phyloP scores from a whole-genome alignment of 2,888 invertebrate genomes.

The Diaprepes abbreviatus region DNA sequence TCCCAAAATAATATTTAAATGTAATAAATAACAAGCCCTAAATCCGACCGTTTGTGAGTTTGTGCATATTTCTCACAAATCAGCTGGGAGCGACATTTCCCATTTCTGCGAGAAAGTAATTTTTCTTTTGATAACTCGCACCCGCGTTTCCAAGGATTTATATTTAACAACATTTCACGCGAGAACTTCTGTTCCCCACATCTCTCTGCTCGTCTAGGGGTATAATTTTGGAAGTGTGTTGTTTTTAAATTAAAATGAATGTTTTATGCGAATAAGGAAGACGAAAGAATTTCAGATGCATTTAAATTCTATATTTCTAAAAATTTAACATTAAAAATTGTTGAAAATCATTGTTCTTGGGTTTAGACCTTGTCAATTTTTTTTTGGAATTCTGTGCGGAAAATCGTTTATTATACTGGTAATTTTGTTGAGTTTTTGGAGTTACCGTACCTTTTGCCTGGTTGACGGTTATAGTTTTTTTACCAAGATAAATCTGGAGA shows the following conservation, averaged over 20 bases:
- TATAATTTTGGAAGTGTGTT: slow-evolving; percentile 16
- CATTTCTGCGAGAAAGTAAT: slow-evolving; percentile 39
- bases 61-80: slow-evolving; percentile 38
- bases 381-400: too few relatives aligned
- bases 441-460: too few relatives aligned
- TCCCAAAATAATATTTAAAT: slow-evolving; percentile 25
- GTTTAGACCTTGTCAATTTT: too few relatives aligned
- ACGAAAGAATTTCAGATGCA: too few relatives aligned
- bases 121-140: slow-evolving; percentile 37
- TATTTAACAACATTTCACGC: slow-evolving; percentile 24
- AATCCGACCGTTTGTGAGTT: slow-evolving; percentile 23
- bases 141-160: slow-evolving; percentile 23
- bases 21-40: too few relatives aligned
- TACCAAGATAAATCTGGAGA: too few relatives aligned
- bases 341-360: too few relatives aligned
- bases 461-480: too few relatives aligned
- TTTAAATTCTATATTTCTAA: background rate
- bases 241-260: slow-evolving; percentile 30
- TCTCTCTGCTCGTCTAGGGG: slow-evolving; percentile 16
- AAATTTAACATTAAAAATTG: too few relatives aligned
- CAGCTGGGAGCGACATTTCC: slow-evolving; percentile 36
- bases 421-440: too few relatives aligned
- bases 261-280: background rate
- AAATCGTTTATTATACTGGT: too few relatives aligned
- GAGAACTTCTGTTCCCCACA: slow-evolving; percentile 16